These are phyloP conservation scores for Chionodraco myersi DNA, from an alignment of 2,113 vertebrate species.

Conservation along the genomic window DNA sequence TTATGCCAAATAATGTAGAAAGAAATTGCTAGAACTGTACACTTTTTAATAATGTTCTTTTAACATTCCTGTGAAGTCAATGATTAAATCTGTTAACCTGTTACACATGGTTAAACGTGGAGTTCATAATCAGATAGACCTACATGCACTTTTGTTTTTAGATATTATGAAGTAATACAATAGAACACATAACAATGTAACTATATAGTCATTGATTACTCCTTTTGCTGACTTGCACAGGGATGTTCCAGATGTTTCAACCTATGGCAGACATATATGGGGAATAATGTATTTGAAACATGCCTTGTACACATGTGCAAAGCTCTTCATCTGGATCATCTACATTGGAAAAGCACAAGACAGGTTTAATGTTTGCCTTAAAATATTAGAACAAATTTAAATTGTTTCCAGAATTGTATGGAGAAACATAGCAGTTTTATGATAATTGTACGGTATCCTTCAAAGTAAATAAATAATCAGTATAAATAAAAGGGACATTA, in stretches of 20 bases:
- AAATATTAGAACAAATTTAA: not conserved
- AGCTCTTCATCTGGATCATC: not conserved
- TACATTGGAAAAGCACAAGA: not conserved
- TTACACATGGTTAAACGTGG: not conserved
- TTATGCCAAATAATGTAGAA: slow-evolving; percentile 6
- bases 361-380: not conserved
- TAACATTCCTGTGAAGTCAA: not conserved
- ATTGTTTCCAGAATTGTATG: not conserved
- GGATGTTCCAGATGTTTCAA: not conserved
- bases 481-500: not conserved
- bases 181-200: not conserved
- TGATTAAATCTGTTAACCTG: not conserved
- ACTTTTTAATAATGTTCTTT: not conserved
- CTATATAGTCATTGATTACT: not conserved
- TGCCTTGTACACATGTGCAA: not conserved
- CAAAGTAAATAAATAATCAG: not conserved
- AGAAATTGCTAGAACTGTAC: not conserved
- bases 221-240: not conserved
- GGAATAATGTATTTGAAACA: not conserved
- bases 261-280: not conserved
- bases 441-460: not conserved
- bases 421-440: not conserved
- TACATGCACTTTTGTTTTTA: not conserved
- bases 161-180: not conserved
- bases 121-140: not conserved